Evolutionary conservation across 2,797 vertebrate genomes (phyloP).

Genomic region (Crenuchus spilurus): DNA sequence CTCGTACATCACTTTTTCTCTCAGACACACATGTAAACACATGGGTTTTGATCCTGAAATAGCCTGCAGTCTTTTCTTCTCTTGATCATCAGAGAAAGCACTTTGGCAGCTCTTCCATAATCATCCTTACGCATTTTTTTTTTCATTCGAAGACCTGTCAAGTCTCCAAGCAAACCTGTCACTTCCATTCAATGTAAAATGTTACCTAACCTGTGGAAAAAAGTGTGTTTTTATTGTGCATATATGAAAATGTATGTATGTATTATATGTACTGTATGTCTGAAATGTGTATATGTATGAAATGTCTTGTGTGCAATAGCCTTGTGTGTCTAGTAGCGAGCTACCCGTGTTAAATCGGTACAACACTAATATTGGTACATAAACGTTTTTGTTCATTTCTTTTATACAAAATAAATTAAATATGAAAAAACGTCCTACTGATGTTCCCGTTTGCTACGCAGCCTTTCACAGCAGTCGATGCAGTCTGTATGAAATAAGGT

Average conservation of each 20-base stretch:
- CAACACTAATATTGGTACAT: slow-evolving; percentile 86
- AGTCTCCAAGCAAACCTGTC: slow-evolving; percentile 59
- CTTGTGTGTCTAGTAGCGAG: slow-evolving; percentile 80
- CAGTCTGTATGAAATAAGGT: no score
- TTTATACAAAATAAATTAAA: slow-evolving; percentile 80
- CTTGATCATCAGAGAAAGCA: slow-evolving; percentile 75
- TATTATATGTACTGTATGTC: slow-evolving; percentile 75
- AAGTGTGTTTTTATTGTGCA: slow-evolving; percentile 64
- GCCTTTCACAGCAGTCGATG: background rate
- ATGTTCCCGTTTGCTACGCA: slow-evolving; percentile 1
- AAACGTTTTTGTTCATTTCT: slow-evolving; percentile 75
- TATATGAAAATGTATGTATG: slow-evolving; percentile 70
- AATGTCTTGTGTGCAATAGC: slow-evolving; percentile 85
- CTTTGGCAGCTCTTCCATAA: slow-evolving; percentile 81
- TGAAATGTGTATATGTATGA: slow-evolving; percentile 71
- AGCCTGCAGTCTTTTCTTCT: slow-evolving; percentile 54
- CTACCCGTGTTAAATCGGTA: slow-evolving; percentile 82
- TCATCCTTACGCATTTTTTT: slow-evolving; percentile 59
- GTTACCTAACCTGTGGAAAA: slow-evolving; percentile 65
- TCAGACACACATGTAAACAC: slow-evolving; percentile 38
- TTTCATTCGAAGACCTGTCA: slow-evolving; percentile 59
- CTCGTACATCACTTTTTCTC: slow-evolving; percentile 43
- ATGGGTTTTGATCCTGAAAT: slow-evolving; percentile 47
- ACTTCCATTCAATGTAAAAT: slow-evolving; percentile 60
- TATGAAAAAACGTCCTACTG: slow-evolving; percentile 55